Conservation (phyloP, 2,113 vertebrate genomes). For the Aplodontia rufa region DNA sequence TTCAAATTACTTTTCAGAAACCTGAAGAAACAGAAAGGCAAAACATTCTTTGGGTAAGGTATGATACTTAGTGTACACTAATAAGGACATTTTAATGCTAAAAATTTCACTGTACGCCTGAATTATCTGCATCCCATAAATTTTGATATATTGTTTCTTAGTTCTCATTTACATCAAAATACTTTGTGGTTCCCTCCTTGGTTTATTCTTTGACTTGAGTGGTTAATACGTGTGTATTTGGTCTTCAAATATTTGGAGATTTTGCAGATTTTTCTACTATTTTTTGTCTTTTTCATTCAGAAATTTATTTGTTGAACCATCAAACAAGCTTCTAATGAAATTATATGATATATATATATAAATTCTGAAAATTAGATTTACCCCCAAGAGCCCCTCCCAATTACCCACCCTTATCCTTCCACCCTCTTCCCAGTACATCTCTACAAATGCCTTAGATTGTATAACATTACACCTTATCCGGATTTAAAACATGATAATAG, state of each 20-base stretch:
- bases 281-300: too few relatives aligned
- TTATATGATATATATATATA: too few relatives aligned
- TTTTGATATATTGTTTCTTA: background rate
- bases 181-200: background rate
- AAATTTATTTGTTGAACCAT: too few relatives aligned
- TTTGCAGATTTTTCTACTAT: background rate
- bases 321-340: too few relatives aligned
- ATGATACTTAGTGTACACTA: background rate
- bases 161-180: background rate
- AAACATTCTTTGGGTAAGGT: background rate
- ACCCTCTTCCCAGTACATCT: too few relatives aligned
- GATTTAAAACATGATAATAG: too few relatives aligned
- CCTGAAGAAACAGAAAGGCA: background rate
- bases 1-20: background rate
- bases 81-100: background rate
- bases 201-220: too few relatives aligned
- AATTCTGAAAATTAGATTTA: too few relatives aligned
- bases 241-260: background rate
- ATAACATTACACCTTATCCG: too few relatives aligned
- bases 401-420: too few relatives aligned
- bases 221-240: background rate
- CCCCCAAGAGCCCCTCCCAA: too few relatives aligned
- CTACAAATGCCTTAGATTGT: too few relatives aligned
- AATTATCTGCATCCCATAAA: background rate
- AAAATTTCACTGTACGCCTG: background rate